These are phyloP conservation scores for Podarcis cretensis DNA, from an alignment of 2,113 vertebrate species.

Conservation along the genomic window DNA sequence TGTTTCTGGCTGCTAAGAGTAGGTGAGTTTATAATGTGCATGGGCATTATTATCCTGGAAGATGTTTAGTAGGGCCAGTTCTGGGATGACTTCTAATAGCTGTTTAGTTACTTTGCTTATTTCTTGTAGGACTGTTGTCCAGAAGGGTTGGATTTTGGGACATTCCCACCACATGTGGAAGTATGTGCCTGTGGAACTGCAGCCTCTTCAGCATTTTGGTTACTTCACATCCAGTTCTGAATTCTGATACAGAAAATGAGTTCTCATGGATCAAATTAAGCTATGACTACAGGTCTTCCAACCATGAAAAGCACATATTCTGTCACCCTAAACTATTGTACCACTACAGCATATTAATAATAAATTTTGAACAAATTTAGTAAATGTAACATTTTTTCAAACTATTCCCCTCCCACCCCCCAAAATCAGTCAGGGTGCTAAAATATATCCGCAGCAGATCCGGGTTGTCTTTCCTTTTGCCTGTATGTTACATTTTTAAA, in stretches of 20 bases:
- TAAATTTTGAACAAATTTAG: slow-evolving; percentile 56
- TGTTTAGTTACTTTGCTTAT: too few relatives aligned
- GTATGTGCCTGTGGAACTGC: too few relatives aligned
- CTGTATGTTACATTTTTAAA: slow-evolving; percentile 97
- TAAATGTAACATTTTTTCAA: slow-evolving; percentile 48
- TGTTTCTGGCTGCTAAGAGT: too few relatives aligned
- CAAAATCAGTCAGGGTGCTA: slow-evolving; percentile 64
- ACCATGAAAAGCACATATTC: neutral
- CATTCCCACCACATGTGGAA: too few relatives aligned
- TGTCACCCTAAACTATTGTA: slow-evolving; percentile 33
- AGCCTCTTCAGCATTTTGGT: neutral
- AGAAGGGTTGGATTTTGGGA: too few relatives aligned
- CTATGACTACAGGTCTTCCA: neutral
- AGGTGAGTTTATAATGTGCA: too few relatives aligned
- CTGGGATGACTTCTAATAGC: too few relatives aligned
- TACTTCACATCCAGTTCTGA: neutral
- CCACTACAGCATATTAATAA: slow-evolving; percentile 45
- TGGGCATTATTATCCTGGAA: too few relatives aligned
- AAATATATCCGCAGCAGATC: slow-evolving; percentile 70
- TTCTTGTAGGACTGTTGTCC: too few relatives aligned
- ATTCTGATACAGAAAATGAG: neutral
- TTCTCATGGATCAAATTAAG: neutral
- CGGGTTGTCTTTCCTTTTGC: slow-evolving; percentile 80
- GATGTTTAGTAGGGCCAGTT: too few relatives aligned
- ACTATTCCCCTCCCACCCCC: neutral